Percentiles rank a stretch among this genome's conserved stretches.
Evolutionary conservation across 2,888 invertebrate genomes (phyloP).

Genomic region (Dromius quadrimaculatus): DNA sequence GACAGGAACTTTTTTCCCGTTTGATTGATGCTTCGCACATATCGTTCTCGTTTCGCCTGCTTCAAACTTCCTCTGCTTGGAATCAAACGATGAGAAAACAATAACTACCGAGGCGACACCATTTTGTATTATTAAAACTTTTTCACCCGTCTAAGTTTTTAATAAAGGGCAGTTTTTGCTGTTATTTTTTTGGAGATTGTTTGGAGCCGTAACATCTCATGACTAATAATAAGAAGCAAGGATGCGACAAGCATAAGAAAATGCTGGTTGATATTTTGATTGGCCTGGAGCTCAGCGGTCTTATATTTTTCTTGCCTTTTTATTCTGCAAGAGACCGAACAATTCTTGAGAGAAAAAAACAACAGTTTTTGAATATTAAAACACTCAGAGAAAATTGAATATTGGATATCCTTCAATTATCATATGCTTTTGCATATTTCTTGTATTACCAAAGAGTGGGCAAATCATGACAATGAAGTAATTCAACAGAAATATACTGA

Average conservation of each 20-base stretch:
- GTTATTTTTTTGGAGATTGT: constrained; percentile 49
- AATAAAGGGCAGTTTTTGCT: constrained; percentile 46
- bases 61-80: no score
- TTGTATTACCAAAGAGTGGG: no score
- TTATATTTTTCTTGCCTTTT: no score
- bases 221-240: constrained; percentile 59
- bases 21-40: not conserved
- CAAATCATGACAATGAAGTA: not conserved
- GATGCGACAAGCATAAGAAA: constrained; percentile 2
- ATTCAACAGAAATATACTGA: not conserved
- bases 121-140: constrained; percentile 49
- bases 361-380: no score
- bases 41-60: not conserved
- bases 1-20: not conserved
- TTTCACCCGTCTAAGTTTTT: constrained; percentile 45
- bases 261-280: not conserved
- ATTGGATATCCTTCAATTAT: not conserved
- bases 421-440: not conserved
- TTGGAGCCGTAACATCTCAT: constrained; percentile 57
- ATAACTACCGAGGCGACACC: constrained; percentile 45
- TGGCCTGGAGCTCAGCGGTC: not conserved
- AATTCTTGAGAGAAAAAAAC: no score
- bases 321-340: no score
- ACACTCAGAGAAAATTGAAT: not conserved
- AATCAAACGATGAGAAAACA: constrained; percentile 46